phyloP scores from a whole-genome alignment of 1,140 invertebrate genomes.

The Aphelenchoides fujianensis region DNA sequence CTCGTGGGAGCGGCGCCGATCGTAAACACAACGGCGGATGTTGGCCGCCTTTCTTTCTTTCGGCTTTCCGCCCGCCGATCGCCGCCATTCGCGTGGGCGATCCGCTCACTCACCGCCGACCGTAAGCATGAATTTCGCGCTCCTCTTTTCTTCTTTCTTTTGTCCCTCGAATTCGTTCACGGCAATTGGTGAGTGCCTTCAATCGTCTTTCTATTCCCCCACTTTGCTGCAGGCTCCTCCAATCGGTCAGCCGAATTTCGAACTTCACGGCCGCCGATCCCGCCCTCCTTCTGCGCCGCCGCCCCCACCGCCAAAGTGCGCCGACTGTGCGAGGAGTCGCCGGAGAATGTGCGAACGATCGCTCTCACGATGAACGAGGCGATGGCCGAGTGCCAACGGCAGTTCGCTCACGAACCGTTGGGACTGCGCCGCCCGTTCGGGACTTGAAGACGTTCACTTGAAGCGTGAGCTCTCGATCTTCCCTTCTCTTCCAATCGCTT shows the following conservation, averaged over 20 bases:
- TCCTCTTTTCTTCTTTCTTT: too few species aligned
- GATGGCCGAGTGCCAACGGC: not conserved
- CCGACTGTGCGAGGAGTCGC: not conserved
- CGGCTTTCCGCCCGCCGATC: too few species aligned
- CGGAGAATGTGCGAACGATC: not conserved
- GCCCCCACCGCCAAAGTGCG: not conserved
- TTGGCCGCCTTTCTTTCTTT: too few species aligned
- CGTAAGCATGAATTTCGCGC: too few species aligned
- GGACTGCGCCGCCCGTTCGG: not conserved
- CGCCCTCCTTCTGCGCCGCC: not conserved
- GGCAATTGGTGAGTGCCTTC: too few species aligned
- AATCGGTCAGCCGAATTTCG: not conserved
- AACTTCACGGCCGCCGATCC: not conserved
- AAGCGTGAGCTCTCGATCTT: not conserved
- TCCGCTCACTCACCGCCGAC: too few species aligned
- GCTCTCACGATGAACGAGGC: not conserved
- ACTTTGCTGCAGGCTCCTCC: not conserved
- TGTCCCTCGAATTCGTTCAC: too few species aligned
- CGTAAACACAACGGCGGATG: too few species aligned
- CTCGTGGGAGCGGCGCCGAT: too few species aligned
- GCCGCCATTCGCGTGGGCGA: too few species aligned
- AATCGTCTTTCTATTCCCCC: too few species aligned
- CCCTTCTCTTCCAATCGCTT: too few species aligned
- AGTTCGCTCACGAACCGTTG: slow-evolving; percentile 1
- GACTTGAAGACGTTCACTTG: not conserved